Evolutionary conservation across 2,797 vertebrate genomes (phyloP).

Genomic region (Decapterus maruadsi): DNA sequence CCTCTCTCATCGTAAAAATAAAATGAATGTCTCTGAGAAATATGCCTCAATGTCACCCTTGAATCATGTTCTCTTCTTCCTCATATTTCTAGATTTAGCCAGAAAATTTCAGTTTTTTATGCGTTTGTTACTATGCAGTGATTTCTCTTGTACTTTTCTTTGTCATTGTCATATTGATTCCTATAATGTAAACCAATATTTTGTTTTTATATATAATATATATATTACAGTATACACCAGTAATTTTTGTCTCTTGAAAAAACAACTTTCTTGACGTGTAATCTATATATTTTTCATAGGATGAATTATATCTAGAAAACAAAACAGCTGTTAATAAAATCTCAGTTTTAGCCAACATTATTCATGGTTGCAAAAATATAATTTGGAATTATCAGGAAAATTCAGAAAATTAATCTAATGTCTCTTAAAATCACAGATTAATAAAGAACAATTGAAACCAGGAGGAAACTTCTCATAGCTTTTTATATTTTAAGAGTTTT

Average conservation of each 20-base stretch:
- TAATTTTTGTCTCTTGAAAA: neutral
- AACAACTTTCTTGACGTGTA: neutral
- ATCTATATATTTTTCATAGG: neutral
- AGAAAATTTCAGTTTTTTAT: constrained; percentile 10
- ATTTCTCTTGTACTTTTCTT: neutral
- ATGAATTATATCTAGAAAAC: neutral
- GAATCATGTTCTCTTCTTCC: constrained; percentile 44
- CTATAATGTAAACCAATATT: neutral
- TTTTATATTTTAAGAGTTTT: neutral
- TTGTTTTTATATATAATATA: neutral
- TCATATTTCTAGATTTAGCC: constrained; percentile 38
- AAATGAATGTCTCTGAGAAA: constrained; percentile 55
- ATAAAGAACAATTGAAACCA: neutral
- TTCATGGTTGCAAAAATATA: neutral
- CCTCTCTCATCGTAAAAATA: constrained; percentile 54
- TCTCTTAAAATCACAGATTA: neutral
- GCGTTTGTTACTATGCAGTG: neutral
- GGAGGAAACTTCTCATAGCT: neutral
- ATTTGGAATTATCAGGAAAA: neutral
- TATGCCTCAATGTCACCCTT: constrained; percentile 22
- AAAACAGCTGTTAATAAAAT: neutral
- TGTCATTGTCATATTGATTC: neutral
- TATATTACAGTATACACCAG: neutral
- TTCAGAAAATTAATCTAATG: neutral
- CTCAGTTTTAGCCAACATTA: too few species aligned